Evolutionary conservation across 2,888 invertebrate species (phyloP).

Genomic region (Monochamus alternatus): DNA sequence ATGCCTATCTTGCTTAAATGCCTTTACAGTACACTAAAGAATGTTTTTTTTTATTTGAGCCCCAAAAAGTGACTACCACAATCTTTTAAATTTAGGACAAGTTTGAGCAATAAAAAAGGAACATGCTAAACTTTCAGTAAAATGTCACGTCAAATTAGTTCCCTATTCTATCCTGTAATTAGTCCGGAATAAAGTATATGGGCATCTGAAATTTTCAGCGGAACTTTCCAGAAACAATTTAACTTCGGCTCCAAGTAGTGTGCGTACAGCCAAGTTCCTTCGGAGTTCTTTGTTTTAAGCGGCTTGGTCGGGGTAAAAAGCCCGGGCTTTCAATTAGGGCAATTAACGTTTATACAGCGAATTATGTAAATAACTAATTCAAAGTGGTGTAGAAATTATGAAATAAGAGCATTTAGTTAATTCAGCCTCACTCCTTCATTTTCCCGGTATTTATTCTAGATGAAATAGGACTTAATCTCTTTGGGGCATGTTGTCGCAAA

Average conservation of each 20-base stretch:
- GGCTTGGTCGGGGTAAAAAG: constrained; percentile 14
- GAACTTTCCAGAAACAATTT: constrained; percentile 9
- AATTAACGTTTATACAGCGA: constrained; percentile 1
- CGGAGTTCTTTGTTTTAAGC: constrained; percentile 8
- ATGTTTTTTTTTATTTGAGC: too few species aligned
- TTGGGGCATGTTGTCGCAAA: constrained; percentile 3
- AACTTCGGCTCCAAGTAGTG: constrained; percentile 9
- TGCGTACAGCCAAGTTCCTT: background rate
- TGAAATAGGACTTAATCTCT: constrained; percentile 3
- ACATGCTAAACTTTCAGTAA: too few species aligned
- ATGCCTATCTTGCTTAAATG: too few species aligned
- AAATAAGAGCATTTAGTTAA: constrained; percentile 2
- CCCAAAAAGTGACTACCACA: too few species aligned
- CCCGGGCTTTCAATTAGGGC: constrained; percentile 1
- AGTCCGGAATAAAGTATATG: too few species aligned
- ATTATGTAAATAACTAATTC: constrained; percentile 21
- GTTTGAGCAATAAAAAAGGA: too few species aligned
- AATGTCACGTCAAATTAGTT: too few species aligned
- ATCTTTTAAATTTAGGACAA: too few species aligned
- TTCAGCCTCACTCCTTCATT: background rate
- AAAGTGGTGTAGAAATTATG: constrained; percentile 10
- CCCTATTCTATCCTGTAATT: too few species aligned
- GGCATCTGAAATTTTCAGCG: background rate
- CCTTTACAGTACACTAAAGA: too few species aligned
- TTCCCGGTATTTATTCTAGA: constrained; percentile 13